Base-by-base conservation (phyloP, 2,113 vertebrate genomes). In the Speoplatyrhinus poulsoni region DNA sequence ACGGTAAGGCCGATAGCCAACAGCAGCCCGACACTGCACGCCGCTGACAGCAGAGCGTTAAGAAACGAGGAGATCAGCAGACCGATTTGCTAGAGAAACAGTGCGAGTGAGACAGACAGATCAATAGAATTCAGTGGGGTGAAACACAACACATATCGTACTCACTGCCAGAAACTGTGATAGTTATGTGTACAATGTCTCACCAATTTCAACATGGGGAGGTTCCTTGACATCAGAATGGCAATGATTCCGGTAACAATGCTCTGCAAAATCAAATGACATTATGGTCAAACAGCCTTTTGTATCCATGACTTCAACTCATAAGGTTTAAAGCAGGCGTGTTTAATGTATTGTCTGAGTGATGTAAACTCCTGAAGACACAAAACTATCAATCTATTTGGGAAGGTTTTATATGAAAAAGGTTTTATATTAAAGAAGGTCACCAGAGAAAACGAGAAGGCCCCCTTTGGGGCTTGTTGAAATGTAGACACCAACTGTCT, bases 221-320 rank as follows among this genome's bases (percentile, higher is more conserved):
- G 90, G 83, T 97, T 96, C 80, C 91, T 93, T 52, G 96, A 96
- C 33, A 94, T 89, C 85, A 98, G 79, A 71, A 98, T 96, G 26
- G 95, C 94, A 73, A 93, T 89, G 48, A 97, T 95, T 67, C 96
- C 96, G 69, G 90, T 83, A 17, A 91, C 79, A 78, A 96, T 93
- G 82, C 95, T 97, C 96, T 97, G 84, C 63, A 79, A 78, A 36
- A 87, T 66, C 82, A 1, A 69, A 62, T 41, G 4, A 41, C 36
- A 41, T 8, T 41, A 41, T 41, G 36, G 36, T 41, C 36, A 41
- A 41, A 41, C 1, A 6, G 7, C 36, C 36, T 41, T 41, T 41
- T 41, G 36, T 41, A 8, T 41, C 36, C 36, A 41, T 5, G 5
- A 6, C 36, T 41, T 5, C 0, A 41, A 41, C 36, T 41, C 26